These are phyloP conservation scores for Tyto alba DNA, from an alignment of 2,113 vertebrate genomes.

Conservation along the genomic window DNA sequence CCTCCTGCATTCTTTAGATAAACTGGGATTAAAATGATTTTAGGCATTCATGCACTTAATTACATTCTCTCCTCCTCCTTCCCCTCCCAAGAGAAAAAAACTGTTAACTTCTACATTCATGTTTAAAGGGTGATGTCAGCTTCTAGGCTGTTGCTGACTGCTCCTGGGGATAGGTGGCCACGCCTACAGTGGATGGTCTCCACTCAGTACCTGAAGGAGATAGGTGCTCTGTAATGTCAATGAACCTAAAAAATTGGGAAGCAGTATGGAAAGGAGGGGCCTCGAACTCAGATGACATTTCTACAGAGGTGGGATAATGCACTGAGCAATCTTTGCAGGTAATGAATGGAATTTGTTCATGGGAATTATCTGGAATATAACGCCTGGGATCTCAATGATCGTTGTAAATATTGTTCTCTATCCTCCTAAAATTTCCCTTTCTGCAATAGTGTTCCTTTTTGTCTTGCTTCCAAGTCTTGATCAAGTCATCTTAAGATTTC, in stretches of 20 bases:
- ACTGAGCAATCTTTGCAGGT: neutral
- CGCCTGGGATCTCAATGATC: neutral
- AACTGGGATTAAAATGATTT: neutral
- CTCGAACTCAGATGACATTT: neutral
- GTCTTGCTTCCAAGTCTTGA: neutral
- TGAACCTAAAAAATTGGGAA: neutral
- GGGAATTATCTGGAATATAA: neutral
- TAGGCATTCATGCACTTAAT: conserved; percentile 2
- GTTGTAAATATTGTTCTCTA: neutral
- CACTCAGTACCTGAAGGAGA: neutral
- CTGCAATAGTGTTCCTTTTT: neutral
- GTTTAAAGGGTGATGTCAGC: neutral
- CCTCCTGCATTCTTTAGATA: neutral
- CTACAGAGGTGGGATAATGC: neutral
- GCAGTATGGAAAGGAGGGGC: neutral
- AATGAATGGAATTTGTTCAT: neutral
- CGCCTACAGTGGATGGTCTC: neutral
- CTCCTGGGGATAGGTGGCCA: neutral
- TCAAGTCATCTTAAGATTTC: neutral
- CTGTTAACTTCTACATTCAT: neutral
- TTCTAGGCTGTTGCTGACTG: neutral
- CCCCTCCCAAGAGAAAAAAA: neutral
- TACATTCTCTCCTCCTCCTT: neutral
- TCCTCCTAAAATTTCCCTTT: neutral
- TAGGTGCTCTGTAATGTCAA: neutral